These are phyloP conservation scores for Quiscalus mexicanus DNA, from an alignment of 2,113 vertebrate species.

Conservation along the genomic window DNA sequence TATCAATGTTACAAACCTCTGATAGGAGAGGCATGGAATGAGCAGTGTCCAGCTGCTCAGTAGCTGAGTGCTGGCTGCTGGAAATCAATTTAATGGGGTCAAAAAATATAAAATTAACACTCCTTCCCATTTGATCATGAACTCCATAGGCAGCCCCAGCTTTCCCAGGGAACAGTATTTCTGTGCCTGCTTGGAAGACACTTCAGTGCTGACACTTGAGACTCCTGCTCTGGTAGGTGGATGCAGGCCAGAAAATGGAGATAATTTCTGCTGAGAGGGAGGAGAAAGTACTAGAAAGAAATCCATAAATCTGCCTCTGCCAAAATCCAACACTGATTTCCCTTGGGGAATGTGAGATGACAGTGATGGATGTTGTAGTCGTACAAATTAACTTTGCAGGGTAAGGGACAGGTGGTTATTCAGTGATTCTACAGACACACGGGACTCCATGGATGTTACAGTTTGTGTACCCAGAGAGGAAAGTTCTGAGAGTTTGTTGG, in stretches of 20 bases:
- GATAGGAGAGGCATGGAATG: neutral
- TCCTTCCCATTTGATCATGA: neutral
- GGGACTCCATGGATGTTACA: neutral
- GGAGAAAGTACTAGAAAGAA: neutral
- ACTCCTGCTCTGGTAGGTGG: neutral
- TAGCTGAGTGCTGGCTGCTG: neutral
- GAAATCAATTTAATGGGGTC: neutral
- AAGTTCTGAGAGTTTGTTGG: neutral
- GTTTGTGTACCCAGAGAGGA: neutral
- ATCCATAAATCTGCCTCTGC: neutral
- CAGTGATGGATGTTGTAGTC: neutral
- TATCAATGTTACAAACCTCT: neutral
- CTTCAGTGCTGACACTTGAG: neutral
- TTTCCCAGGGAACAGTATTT: neutral
- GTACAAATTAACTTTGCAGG: neutral
- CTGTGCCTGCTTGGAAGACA: neutral
- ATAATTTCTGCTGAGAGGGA: neutral
- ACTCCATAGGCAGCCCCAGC: neutral
- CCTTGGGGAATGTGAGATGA: neutral
- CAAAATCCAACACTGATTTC: neutral
- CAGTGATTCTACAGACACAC: neutral
- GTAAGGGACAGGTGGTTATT: neutral
- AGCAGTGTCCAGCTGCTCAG: neutral
- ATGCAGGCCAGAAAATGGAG: neutral
- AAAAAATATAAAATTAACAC: neutral